Percentiles rank a stretch among this genome's conserved stretches.
phyloP scores from a whole-genome alignment of 1,140 invertebrate genomes.

The Heliothis subflexa region DNA sequence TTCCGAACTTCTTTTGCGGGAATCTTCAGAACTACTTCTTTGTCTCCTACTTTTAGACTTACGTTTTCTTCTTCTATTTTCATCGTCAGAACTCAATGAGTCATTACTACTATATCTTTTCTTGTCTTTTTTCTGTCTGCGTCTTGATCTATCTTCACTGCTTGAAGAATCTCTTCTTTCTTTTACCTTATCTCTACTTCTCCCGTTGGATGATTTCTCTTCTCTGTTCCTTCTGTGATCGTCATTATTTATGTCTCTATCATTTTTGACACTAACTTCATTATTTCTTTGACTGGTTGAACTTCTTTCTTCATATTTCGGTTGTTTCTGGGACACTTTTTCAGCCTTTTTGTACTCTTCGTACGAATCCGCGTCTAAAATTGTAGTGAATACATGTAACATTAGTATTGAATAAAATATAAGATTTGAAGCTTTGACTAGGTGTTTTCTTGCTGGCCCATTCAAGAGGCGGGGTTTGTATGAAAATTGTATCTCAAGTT shows the following conservation, averaged over 20 bases:
- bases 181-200: conserved; percentile 57
- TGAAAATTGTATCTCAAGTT: conserved; percentile 51
- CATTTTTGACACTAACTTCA: conserved; percentile 37
- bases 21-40: conserved; percentile 43
- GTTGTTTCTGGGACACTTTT: conserved; percentile 62
- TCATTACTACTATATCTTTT: conserved; percentile 84
- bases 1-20: conserved; percentile 63
- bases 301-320: conserved; percentile 56
- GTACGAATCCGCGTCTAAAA: conserved; percentile 89
- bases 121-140: conserved; percentile 78
- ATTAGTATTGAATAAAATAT: neutral
- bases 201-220: conserved; percentile 60
- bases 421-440: conserved; percentile 33
- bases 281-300: conserved; percentile 52
- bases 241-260: conserved; percentile 36
- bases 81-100: conserved; percentile 75
- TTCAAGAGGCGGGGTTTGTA: conserved; percentile 38
- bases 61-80: conserved; percentile 58
- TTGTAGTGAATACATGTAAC: conserved; percentile 15
- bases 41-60: conserved; percentile 46
- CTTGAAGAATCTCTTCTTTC: conserved; percentile 68
- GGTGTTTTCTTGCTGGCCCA: conserved; percentile 53
- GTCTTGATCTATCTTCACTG: conserved; percentile 70
- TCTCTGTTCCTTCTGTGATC: conserved; percentile 30
- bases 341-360: conserved; percentile 89